Conservation (phyloP, 2,797 vertebrate species). For the Lindbergichthys nudifrons region DNA sequence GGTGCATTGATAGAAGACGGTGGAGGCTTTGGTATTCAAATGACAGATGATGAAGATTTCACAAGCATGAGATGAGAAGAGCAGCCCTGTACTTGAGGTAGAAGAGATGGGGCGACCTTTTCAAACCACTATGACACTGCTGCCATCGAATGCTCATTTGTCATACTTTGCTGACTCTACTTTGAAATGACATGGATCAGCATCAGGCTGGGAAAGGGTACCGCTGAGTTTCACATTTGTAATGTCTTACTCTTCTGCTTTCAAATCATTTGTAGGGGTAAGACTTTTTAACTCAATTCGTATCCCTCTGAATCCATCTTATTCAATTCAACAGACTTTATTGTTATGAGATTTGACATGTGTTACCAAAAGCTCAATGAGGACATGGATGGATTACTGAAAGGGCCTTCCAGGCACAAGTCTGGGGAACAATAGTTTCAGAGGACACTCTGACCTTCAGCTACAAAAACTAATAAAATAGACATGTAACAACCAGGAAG, state of each 20-base stretch:
- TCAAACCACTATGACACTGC: slow-evolving; percentile 55
- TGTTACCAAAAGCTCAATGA: no score
- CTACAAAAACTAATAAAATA: no score
- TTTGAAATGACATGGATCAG: slow-evolving; percentile 70
- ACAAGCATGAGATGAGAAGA: slow-evolving; percentile 52
- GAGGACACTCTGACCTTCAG: no score
- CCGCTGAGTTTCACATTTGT: slow-evolving; percentile 48
- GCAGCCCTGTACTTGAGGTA: slow-evolving; percentile 40
- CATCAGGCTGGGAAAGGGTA: slow-evolving; percentile 43
- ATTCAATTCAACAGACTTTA: no score
- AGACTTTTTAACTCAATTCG: neutral
- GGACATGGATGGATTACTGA: neutral
- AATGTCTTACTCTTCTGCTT: slow-evolving; percentile 33
- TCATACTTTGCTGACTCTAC: slow-evolving; percentile 71
- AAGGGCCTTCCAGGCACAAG: no score
- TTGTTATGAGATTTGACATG: no score
- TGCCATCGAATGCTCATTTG: slow-evolving; percentile 65
- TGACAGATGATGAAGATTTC: slow-evolving; percentile 54
- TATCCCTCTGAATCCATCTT: no score
- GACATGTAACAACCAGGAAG: no score
- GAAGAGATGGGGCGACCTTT: slow-evolving; percentile 67
- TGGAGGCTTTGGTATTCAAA: slow-evolving; percentile 59
- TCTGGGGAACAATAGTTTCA: no score
- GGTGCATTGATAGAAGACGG: slow-evolving; percentile 2
- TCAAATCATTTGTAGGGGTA: neutral